A percentile compares a stretch with the other conserved stretches of the same genome.
These are phyloP conservation scores for Psylliodes chrysocephalus DNA, from an alignment of 2,888 invertebrate genomes.

Conservation along the genomic window DNA sequence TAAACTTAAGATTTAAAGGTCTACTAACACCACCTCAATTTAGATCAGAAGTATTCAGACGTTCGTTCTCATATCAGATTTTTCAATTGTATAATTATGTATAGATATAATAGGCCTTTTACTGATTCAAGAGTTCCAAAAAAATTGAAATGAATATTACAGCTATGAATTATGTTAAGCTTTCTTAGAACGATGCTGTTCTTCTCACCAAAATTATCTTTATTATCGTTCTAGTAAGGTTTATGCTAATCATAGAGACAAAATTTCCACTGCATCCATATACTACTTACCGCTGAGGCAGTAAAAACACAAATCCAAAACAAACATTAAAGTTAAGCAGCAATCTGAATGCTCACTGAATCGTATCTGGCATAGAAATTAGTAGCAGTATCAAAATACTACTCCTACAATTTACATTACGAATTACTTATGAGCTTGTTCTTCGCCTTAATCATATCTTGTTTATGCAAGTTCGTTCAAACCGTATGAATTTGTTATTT, in stretches of 20 bases:
- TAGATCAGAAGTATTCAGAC: too few relatives aligned
- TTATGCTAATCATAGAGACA: constrained; percentile 9
- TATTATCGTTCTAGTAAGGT: not conserved
- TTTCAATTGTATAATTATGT: too few relatives aligned
- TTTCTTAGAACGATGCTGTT: too few relatives aligned
- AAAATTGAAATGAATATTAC: too few relatives aligned
- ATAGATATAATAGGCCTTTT: too few relatives aligned
- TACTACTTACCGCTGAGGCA: constrained; percentile 47
- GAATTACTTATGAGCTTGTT: constrained; percentile 26
- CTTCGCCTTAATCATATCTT: constrained; percentile 27
- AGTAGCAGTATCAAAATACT: constrained; percentile 42
- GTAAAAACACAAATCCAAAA: constrained; percentile 52
- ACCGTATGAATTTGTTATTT: constrained; percentile 30
- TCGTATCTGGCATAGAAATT: constrained; percentile 50
- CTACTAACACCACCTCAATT: too few relatives aligned
- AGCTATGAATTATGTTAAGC: too few relatives aligned
- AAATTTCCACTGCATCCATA: constrained; percentile 15
- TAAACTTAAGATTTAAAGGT: too few relatives aligned
- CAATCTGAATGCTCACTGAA: constrained; percentile 52
- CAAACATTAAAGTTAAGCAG: constrained; percentile 53
- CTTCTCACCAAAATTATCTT: constrained; percentile 27
- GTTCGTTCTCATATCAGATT: too few relatives aligned
- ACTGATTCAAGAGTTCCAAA: too few relatives aligned
- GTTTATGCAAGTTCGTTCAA: constrained; percentile 28
- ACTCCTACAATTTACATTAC: constrained; percentile 38